phyloP scores from a whole-genome alignment of 2,888 invertebrate genomes.

The Latrodectus hesperus region DNA sequence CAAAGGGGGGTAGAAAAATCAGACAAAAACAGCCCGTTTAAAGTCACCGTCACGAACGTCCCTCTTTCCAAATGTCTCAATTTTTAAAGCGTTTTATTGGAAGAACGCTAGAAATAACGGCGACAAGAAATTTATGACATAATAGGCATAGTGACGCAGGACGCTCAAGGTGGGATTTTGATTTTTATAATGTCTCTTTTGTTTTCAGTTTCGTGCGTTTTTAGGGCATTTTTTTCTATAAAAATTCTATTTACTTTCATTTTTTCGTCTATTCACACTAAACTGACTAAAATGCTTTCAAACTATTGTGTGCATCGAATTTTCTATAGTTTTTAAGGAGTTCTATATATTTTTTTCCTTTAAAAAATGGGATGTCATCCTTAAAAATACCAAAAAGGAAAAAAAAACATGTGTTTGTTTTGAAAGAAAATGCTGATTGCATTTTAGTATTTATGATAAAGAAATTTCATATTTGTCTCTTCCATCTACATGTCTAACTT shows the following conservation, averaged over 20 bases:
- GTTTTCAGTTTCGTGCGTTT: conserved; percentile 11
- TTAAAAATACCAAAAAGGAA: too few relatives aligned
- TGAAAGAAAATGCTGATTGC: too few relatives aligned
- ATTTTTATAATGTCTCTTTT: conserved; percentile 44
- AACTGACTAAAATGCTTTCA: neutral
- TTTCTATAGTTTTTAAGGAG: neutral
- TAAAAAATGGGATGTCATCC: neutral
- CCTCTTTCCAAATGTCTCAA: conserved; percentile 55
- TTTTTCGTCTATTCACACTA: neutral
- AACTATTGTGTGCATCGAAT: neutral
- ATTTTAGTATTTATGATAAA: too few relatives aligned
- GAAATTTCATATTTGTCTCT: too few relatives aligned
- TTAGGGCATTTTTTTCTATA: neutral
- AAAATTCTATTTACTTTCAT: neutral
- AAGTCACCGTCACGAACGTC: conserved; percentile 59
- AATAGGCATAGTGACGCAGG: conserved; percentile 46
- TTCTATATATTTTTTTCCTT: neutral
- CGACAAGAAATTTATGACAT: conserved; percentile 53
- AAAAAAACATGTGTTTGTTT: too few relatives aligned
- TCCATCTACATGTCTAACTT: too few relatives aligned
- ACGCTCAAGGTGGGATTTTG: conserved; percentile 42
- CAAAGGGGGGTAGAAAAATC: conserved; percentile 22
- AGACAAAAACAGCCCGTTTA: conserved; percentile 61
- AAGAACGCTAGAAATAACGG: conserved; percentile 62
- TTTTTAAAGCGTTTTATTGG: conserved; percentile 54